A percentile compares a stretch with the other conserved stretches of the same genome.
Conservation (phyloP, 2,113 vertebrate species). For the Dryoscopus gambensis region DNA sequence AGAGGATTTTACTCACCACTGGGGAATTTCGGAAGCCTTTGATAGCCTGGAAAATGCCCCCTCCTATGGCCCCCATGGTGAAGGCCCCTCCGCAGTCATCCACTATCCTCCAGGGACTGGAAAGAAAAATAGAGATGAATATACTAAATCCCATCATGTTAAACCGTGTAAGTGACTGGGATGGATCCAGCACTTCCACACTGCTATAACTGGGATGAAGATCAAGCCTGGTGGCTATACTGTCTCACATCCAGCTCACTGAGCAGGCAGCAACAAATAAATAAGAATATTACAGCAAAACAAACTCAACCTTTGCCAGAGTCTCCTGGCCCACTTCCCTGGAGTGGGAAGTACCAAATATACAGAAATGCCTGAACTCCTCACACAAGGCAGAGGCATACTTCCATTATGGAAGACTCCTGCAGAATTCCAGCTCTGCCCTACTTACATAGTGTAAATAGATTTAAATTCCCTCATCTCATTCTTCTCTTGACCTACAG, state of each 20-base stretch:
- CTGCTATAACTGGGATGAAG: background rate
- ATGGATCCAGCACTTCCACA: background rate
- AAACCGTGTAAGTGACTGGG: too few relatives aligned
- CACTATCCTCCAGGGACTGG: slow-evolving; percentile 94
- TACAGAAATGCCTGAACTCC: background rate
- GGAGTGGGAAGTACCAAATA: background rate
- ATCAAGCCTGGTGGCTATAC: background rate
- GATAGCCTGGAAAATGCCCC: slow-evolving; percentile 93
- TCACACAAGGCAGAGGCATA: background rate
- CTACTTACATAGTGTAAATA: background rate
- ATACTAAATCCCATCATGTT: background rate
- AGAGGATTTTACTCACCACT: slow-evolving; percentile 76
- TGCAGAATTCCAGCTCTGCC: background rate
- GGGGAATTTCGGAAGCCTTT: slow-evolving; percentile 96
- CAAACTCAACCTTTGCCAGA: background rate
- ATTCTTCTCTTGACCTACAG: background rate
- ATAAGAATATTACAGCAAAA: background rate
- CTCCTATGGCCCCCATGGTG: slow-evolving; percentile 95
- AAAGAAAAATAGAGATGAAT: background rate
- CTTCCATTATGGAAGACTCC: background rate
- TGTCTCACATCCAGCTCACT: background rate
- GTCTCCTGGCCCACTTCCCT: background rate
- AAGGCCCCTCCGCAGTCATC: slow-evolving; percentile 97
- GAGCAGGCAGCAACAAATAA: background rate
- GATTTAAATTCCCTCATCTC: background rate